These are phyloP conservation scores for Pararge aegeria DNA, from an alignment of 1,140 invertebrate species.

Conservation along the genomic window DNA sequence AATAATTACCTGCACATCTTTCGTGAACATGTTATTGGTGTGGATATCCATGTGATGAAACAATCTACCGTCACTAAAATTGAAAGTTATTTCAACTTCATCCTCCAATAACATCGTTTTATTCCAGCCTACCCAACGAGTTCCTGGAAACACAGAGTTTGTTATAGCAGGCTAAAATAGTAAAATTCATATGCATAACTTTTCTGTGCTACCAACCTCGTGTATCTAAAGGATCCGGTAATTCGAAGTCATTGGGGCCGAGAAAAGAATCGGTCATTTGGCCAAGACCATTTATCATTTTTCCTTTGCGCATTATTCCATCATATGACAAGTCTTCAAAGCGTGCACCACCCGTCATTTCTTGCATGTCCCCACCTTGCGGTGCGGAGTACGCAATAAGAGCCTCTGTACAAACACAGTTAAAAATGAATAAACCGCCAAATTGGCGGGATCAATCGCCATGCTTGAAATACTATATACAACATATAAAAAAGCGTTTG, in stretches of 20 bases:
- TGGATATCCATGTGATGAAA: constrained; percentile 90
- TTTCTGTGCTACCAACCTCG: constrained; percentile 58
- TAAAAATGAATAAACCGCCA: constrained; percentile 50
- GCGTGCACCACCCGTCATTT: constrained; percentile 87
- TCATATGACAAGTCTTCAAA: constrained; percentile 94
- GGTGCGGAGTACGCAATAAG: constrained; percentile 89
- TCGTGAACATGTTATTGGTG: constrained; percentile 86
- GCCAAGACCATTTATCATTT: constrained; percentile 89
- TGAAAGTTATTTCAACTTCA: constrained; percentile 86
- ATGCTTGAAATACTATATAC: constrained; percentile 5
- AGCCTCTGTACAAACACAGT: constrained; percentile 82
- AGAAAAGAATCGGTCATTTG: constrained; percentile 87
- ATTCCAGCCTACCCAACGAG: constrained; percentile 95
- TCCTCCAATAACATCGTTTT: constrained; percentile 81
- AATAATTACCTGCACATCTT: constrained; percentile 84
- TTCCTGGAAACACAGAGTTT: constrained; percentile 76
- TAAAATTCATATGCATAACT: constrained; percentile 1
- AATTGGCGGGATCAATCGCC: constrained; percentile 45
- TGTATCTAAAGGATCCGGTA: constrained; percentile 75
- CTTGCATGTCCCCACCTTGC: constrained; percentile 86
- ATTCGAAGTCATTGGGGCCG: constrained; percentile 81
- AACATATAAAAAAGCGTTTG: constrained; percentile 15
- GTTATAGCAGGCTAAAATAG: constrained; percentile 11
- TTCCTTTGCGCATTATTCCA: constrained; percentile 84
- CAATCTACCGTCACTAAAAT: constrained; percentile 88